A percentile compares a stretch with the other conserved stretches of the same genome.
These are phyloP conservation scores for Barnardius zonarius DNA, from an alignment of 2,113 vertebrate species.

Conservation along the genomic window DNA sequence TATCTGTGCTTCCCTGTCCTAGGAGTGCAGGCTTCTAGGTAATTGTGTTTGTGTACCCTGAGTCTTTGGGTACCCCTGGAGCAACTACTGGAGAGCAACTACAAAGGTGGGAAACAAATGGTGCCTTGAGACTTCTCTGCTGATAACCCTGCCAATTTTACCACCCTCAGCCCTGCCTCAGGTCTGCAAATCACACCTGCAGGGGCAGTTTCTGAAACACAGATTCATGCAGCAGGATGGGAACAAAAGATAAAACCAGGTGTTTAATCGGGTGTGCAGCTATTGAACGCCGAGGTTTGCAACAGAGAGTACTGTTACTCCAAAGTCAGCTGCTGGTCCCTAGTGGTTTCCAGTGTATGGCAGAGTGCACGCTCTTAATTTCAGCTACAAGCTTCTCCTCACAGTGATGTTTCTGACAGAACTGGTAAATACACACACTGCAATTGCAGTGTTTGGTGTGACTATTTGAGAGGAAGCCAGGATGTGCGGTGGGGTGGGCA, in stretches of 20 bases:
- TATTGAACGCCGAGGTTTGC: not conserved
- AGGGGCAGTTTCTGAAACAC: not conserved
- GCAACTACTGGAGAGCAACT: not conserved
- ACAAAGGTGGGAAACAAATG: not conserved
- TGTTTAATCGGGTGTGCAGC: not conserved
- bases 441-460: not conserved
- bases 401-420: not conserved
- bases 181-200: not conserved
- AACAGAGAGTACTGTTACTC: not conserved
- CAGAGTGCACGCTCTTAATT: not conserved
- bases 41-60: not conserved
- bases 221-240: not conserved
- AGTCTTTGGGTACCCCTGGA: not conserved
- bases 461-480: rapidly evolving
- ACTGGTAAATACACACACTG: not conserved
- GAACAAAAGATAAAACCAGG: not conserved
- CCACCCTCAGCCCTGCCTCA: not conserved
- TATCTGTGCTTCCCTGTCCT: not conserved
- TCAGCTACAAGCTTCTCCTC: not conserved
- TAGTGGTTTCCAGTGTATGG: not conserved
- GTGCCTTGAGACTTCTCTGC: not conserved
- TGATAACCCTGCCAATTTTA: not conserved
- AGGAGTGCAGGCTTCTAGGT: rapidly evolving
- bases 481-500: not conserved
- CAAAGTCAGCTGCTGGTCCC: not conserved